Evolutionary conservation across 2,113 vertebrate species (phyloP), one percentile per base, ranked within the genome.

Genomic region (Holacanthus passer): DNA sequence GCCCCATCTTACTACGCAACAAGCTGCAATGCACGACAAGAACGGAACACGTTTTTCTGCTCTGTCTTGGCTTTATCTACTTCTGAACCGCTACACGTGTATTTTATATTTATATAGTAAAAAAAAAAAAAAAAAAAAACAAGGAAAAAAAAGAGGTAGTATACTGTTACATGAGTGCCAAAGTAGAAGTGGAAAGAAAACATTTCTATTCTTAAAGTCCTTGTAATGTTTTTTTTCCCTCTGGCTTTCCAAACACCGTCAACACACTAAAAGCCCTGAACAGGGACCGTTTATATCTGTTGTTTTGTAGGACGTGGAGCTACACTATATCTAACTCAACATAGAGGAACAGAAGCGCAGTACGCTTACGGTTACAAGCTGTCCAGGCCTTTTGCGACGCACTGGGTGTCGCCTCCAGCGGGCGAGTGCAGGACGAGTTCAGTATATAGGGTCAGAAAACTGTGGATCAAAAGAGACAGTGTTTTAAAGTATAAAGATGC

Each of bases 151-250:
- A 82, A 91, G 79, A 79, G 64, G 62, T 81, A 81, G 84, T 92
- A 66, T 82, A 79, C 92, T 87, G 88, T 93, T 87, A 91, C 92
- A 89, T 60, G 78, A 92, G 94, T 94, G 95, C 95, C 95, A 95
- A 95, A 94, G 90, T 89, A 84, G 77, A 88, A 77, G 83, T 89
- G 85, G 82, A 87, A 81, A 55, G 79, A 81, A n/a, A 55, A 68
- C 19, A 80, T 91, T 94, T 91, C 58, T 88, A 83, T 84, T 60
- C 62, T 43, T 73, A 67, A 66, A 79, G 41, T 90, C 77, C 69
- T 70, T 75, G 70, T 87, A 32, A 70, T 77, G 63, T 86, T 69
- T 77, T 29, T 41, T 19, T 24, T 39, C 24, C 43, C 27, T 66
- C 55, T 69, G 45, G 60, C 50, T 80, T 81, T 81, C 82, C 79